A percentile compares a stretch with the other conserved stretches of the same genome.
phyloP scores from a whole-genome alignment of 2,888 invertebrate genomes.

The Carpatolechia fugitivella region DNA sequence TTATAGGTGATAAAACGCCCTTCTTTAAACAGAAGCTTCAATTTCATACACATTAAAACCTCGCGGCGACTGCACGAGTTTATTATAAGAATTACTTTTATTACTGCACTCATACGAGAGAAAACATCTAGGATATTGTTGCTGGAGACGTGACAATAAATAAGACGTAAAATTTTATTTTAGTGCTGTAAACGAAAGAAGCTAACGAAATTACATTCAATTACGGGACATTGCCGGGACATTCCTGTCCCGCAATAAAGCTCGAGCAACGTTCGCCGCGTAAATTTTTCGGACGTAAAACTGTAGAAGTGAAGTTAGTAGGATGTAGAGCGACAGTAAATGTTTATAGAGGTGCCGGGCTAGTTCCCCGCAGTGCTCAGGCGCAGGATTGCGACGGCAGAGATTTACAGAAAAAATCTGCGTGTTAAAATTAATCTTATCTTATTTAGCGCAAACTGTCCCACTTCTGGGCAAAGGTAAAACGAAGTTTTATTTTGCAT shows the following conservation, averaged over 20 bases:
- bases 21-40: conserved; percentile 25
- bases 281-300: conserved; percentile 79
- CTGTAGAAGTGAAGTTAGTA: conserved; percentile 76
- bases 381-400: too few relatives aligned
- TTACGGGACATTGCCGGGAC: conserved; percentile 64
- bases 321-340: conserved; percentile 75
- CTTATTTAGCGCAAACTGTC: too few relatives aligned
- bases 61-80: conserved; percentile 40
- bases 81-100: conserved; percentile 46
- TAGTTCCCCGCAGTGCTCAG: too few relatives aligned
- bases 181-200: conserved; percentile 74
- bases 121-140: conserved; percentile 54
- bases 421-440: too few relatives aligned
- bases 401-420: too few relatives aligned
- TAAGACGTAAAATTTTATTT: conserved; percentile 78
- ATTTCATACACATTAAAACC: conserved; percentile 43
- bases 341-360: conserved; percentile 56
- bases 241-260: conserved; percentile 71
- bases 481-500: too few relatives aligned
- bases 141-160: conserved; percentile 62
- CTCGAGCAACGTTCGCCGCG: conserved; percentile 62
- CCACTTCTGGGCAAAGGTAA: too few relatives aligned
- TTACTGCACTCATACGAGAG: conserved; percentile 42
- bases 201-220: conserved; percentile 78
- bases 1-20: conserved; percentile 49